Evolutionary conservation across 2,888 invertebrate species (phyloP).

Genomic region (Lysandra bellargus): DNA sequence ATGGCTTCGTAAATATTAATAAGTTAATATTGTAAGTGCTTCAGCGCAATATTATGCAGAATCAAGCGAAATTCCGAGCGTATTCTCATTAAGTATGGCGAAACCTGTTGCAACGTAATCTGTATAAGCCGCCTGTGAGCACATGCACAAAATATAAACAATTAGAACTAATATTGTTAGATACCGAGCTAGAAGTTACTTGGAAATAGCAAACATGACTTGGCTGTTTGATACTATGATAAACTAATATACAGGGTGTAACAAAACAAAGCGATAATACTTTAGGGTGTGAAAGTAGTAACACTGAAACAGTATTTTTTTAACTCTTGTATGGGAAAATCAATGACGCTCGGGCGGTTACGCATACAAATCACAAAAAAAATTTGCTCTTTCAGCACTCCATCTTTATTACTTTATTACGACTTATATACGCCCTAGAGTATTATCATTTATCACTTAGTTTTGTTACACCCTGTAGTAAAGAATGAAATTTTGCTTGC

Average conservation of each 20-base stretch:
- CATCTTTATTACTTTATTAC: too few species aligned
- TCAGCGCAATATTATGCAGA: constrained; percentile 25
- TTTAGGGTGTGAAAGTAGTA: too few species aligned
- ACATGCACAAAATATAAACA: constrained; percentile 38
- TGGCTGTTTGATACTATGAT: not conserved
- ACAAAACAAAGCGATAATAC: too few species aligned
- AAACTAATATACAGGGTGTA: not conserved
- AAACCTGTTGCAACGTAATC: constrained; percentile 38
- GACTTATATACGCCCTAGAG: too few species aligned
- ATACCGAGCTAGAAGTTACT: not conserved
- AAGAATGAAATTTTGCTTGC: too few species aligned
- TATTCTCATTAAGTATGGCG: constrained; percentile 37
- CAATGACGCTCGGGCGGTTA: too few species aligned
- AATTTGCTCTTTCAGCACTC: too few species aligned
- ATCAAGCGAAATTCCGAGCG: constrained; percentile 42
- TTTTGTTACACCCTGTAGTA: too few species aligned
- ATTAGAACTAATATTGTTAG: constrained; percentile 31
- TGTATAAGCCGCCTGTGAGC: constrained; percentile 39
- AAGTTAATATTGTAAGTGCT: not conserved
- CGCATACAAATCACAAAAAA: too few species aligned
- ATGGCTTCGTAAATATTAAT: not conserved
- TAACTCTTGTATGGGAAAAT: too few species aligned
- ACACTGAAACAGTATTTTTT: too few species aligned
- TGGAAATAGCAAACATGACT: not conserved
- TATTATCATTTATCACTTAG: too few species aligned